phyloP scores from a whole-genome alignment of 1,140 invertebrate genomes.

The Hormaphis cornu region DNA sequence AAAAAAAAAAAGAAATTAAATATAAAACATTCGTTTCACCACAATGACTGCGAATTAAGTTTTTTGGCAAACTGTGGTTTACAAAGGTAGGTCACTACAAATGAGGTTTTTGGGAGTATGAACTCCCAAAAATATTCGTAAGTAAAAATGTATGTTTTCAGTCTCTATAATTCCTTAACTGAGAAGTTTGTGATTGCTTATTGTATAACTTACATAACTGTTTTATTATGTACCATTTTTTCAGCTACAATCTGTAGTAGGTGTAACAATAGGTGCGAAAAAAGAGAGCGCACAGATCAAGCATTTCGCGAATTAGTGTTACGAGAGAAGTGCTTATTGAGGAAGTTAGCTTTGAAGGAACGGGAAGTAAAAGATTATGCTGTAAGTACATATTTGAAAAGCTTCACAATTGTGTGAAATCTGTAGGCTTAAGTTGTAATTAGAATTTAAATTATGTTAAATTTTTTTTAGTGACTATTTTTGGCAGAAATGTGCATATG shows the following conservation, averaged over 20 bases:
- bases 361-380: conserved; percentile 93
- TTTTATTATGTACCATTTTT: background rate
- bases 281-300: conserved; percentile 69
- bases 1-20: background rate
- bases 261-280: conserved; percentile 46
- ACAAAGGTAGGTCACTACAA: conserved; percentile 19
- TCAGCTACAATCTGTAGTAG: conserved; percentile 17
- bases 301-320: conserved; percentile 76
- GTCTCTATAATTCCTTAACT: background rate
- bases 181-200: background rate
- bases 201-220: background rate
- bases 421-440: background rate
- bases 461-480: background rate
- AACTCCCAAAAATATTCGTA: too few relatives aligned
- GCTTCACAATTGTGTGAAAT: conserved; percentile 10
- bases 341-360: conserved; percentile 84
- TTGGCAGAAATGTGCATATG: too few relatives aligned
- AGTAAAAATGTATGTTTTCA: conserved; percentile 16
- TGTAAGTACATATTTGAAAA: conserved; percentile 52
- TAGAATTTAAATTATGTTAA: background rate
- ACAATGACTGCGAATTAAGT: conserved; percentile 16
- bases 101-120: conserved; percentile 7
- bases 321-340: conserved; percentile 81
- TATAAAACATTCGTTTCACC: background rate
- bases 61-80: background rate